Evolutionary conservation across 2,113 vertebrate genomes (phyloP), one percentile per base, ranked within the genome.

Genomic region (Crotophaga sulcirostris): DNA sequence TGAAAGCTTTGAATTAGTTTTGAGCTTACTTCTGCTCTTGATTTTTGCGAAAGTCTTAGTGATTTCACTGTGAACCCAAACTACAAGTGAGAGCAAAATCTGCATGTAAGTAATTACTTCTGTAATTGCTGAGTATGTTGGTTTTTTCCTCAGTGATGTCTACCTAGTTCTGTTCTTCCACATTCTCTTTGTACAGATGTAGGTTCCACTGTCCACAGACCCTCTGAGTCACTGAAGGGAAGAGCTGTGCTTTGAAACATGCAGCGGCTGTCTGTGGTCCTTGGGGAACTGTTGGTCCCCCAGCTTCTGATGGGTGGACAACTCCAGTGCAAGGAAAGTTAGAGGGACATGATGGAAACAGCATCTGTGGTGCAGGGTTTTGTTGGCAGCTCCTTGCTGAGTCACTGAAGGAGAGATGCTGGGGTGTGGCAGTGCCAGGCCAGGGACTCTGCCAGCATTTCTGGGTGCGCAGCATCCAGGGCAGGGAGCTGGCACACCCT

Each of bases 401-500:
- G 34, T 10, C 72, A 18, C 34, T 16, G 38, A 55, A 49, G 11
- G 54, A 44, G 40, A 79, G 21, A 44, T 23, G 3, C 0, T 10
- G 13, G 47, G 24, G 18, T 56, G 34, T 10, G 1, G 23, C 42
- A 18, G 62, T 11, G 34, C 19, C n/a, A 55, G 40, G 31, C 10
- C 47, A 6, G 40, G 34, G 20, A 4, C 60, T 87, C 36, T 1
- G 1, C n/a, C 34, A 67, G 51, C 58, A 40, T 36, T 23, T 40
- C 58, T 24, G 52, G 25, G 33, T 55, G 31, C 4, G 4, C 0
- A 0, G 20, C 3, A 4, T 36, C 40, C 44, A 13, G 16, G 25
- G 11, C 73, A 75, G 13, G 76, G 23, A 51, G 24, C 60, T 82
- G 81, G 74, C 44, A 82, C 5, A 20, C 16, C 2, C 49, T 56